These are phyloP conservation scores for Syrrhaptes paradoxus DNA, from an alignment of 2,113 vertebrate genomes.

Conservation along the genomic window DNA sequence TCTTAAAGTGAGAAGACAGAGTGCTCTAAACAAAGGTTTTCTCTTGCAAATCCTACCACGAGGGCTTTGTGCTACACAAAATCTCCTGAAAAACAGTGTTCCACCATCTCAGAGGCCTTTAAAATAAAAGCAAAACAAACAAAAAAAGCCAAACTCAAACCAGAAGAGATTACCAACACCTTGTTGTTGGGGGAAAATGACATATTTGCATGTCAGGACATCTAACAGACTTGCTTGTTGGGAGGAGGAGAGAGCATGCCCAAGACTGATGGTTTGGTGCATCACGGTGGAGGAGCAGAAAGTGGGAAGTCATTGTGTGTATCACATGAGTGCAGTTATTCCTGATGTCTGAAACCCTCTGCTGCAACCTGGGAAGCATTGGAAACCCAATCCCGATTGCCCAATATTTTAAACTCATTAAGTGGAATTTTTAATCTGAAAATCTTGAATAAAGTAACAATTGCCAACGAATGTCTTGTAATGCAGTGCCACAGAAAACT, in stretches of 20 bases:
- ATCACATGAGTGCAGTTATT: neutral
- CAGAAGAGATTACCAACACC: neutral
- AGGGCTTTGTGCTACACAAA: neutral
- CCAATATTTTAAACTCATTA: neutral
- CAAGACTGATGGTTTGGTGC: neutral
- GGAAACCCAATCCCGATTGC: accelerated
- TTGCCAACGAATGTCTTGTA: neutral
- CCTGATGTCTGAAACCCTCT: neutral
- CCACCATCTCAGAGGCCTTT: neutral
- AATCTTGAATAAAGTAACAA: neutral
- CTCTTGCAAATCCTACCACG: neutral
- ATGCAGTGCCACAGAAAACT: neutral
- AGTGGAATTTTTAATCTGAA: neutral
- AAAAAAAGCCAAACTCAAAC: neutral
- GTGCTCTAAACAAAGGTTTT: neutral
- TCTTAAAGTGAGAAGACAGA: neutral
- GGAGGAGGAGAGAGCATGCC: neutral
- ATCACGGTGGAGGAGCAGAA: neutral
- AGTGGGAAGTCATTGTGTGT: neutral
- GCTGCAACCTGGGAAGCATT: neutral
- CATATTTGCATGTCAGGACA: neutral
- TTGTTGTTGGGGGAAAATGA: neutral
- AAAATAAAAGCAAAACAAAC: neutral
- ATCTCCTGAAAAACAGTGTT: neutral
- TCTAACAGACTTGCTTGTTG: accelerated